Evolutionary conservation across 2,888 invertebrate species (phyloP), one percentile per base, ranked within the genome.

Genomic region (Hololepta plana): DNA sequence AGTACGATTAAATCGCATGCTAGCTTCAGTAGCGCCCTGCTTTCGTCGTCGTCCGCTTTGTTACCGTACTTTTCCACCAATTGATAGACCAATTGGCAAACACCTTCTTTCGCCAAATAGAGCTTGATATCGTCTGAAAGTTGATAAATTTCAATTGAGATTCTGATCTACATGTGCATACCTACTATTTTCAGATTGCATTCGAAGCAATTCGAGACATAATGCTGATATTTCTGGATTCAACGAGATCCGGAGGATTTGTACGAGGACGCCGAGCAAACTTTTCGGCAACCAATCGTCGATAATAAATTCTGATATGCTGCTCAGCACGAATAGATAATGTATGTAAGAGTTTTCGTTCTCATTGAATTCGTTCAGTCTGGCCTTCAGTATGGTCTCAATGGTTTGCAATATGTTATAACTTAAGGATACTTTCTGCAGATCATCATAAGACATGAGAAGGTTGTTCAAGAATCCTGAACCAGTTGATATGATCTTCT

Each of bases 1-100:
- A 81, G 64, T 15, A 87, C 75, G 37, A 88, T 69, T 16, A 88
- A 63, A 51, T 88, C 85, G 44, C 85, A 85, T 12, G 85, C 81
- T 47, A 79, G 64, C 55, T 84, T 85, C 53, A 82, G 64, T 4
- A 79, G 60, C 3, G 72, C 67, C 38, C 70, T 55, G 10, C 66
- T 65, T 35, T 72, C 73, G 37, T 72, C 72, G 44, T 70, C 70
- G 27, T 62, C 64, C 29, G 67, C 61, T 29, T 44, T 57, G 39
- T 55, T 62, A 46, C 62, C 72, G 42, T 73, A 69, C 39, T 70
- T 69, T 45, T 81, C 77, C 16, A 87, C 57, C 9, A 84, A 60
- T 24, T 65, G 59, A 42, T 80, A 72, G 14, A 88, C 64, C 25
- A 79, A 59, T 45, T 82, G 73, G 36, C 81, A 75, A 3, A 81